Base-by-base conservation (phyloP, 2,113 vertebrate genomes). In the Malaclemys terrapin region DNA sequence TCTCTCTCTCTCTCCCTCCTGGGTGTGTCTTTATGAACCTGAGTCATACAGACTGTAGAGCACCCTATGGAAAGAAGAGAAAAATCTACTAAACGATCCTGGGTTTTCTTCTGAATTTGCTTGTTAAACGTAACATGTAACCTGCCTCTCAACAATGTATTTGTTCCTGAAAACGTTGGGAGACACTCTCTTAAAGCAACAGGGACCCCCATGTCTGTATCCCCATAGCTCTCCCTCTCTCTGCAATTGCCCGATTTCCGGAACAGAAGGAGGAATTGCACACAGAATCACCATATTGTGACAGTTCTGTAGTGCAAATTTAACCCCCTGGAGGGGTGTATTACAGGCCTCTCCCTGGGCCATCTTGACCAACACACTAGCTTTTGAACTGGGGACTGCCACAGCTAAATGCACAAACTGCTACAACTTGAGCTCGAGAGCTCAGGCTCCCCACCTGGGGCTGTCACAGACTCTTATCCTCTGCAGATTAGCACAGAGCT, bases 181-280 rank as follows among this genome's bases (percentile, higher is more conserved):
- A 85, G 53, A 8, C 31, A 16, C 27, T 27, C 79, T 82, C 35
- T 49, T 25, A 57, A 24, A 0, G 0, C 79, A 86, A 8, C 2
- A 53, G 49, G 85, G 52, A 35, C 80, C 3, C n/a, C 25, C 75
- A 62, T 3, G 11, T 22, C 42, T 52, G 72, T 50, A 89, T 29
- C 24, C 84, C 56, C 25, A 25, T 0, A 5, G 80, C 49, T 2
- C 2, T 12, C n/a, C 3, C 2, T 12, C n/a, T 19, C 20, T 80
- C 83, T 89, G 81, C 54, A 83, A 45, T 19, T 29, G 83, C 47
- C 50, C 31, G 38, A 4, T 8, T 56, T 42, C 31, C 16, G 42
- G 16, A 29, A 29, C 22, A 76, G 24, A 11, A 25, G 9, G 81
- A 38, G 24, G 27, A 72, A 25, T 2, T 76, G 24, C 42, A 45